Evolutionary conservation across 1,140 invertebrate genomes (phyloP).

Genomic region (Nomia melanderi): DNA sequence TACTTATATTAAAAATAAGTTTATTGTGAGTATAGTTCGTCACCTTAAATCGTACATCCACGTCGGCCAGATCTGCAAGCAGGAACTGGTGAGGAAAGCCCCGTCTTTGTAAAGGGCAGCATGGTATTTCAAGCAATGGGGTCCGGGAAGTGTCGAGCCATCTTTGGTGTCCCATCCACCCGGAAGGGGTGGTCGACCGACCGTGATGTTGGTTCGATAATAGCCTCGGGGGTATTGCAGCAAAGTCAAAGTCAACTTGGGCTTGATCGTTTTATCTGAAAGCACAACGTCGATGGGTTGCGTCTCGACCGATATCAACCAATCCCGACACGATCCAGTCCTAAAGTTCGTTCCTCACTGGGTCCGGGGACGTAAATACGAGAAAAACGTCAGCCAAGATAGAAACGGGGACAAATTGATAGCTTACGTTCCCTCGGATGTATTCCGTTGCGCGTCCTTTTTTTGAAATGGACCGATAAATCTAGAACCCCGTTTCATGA

Average conservation of each 20-base stretch:
- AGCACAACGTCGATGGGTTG: constrained; percentile 38
- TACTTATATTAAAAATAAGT: too few species aligned
- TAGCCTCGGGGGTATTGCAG: constrained; percentile 75
- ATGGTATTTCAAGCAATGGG: constrained; percentile 81
- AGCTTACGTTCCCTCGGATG: not conserved
- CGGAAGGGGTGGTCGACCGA: constrained; percentile 79
- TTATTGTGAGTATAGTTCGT: not conserved
- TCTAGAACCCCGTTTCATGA: not conserved
- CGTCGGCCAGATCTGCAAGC: constrained; percentile 84
- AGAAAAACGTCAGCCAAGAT: not conserved
- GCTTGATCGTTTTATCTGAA: constrained; percentile 69
- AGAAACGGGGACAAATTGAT: not conserved
- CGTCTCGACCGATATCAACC: constrained; percentile 13
- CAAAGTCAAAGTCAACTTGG: constrained; percentile 62
- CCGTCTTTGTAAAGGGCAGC: constrained; percentile 82
- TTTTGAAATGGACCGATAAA: not conserved
- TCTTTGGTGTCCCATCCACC: constrained; percentile 80
- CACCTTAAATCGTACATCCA: constrained; percentile 86
- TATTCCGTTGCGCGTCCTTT: not conserved
- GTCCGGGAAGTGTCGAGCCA: constrained; percentile 66
- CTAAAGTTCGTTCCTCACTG: not conserved
- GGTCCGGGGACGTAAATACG: not conserved
- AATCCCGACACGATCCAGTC: not conserved
- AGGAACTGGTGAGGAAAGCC: constrained; percentile 80
- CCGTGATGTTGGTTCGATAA: constrained; percentile 78